A percentile compares a stretch with the other conserved stretches of the same genome.
phyloP scores from a whole-genome alignment of 2,797 vertebrate species.

The Buceros bicornis region DNA sequence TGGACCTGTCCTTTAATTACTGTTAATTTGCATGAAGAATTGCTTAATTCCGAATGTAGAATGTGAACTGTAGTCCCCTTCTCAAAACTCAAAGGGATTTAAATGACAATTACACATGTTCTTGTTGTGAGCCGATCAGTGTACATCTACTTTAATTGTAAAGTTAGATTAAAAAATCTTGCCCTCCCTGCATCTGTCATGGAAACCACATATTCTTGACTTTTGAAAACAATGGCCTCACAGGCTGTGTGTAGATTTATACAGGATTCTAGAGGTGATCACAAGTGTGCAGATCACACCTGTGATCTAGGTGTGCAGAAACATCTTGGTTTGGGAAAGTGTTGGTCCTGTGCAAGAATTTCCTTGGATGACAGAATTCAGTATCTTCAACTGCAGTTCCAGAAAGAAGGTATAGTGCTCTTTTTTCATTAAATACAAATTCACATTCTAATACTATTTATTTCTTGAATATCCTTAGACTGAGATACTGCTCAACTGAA shows the following conservation, averaged over 20 bases:
- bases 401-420: neutral
- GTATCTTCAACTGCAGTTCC: neutral
- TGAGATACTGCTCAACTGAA: neutral
- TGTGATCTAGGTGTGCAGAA: neutral
- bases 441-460: neutral
- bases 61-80: neutral
- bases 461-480: neutral
- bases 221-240: accelerated
- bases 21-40: neutral
- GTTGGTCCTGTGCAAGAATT: neutral
- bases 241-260: neutral
- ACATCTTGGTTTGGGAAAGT: neutral
- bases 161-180: neutral
- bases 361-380: neutral
- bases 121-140: neutral
- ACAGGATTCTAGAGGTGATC: neutral
- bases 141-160: neutral
- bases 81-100: neutral
- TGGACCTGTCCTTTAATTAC: neutral
- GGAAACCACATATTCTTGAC: neutral
- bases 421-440: neutral
- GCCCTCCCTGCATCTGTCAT: neutral
- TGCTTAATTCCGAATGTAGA: neutral
- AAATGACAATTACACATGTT: neutral
- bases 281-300: neutral